Percentiles rank a stretch among this genome's conserved stretches.
These are phyloP conservation scores for Gyrodactylus bullatarudis DNA, from an alignment of 1,140 invertebrate species.

Conservation along the genomic window DNA sequence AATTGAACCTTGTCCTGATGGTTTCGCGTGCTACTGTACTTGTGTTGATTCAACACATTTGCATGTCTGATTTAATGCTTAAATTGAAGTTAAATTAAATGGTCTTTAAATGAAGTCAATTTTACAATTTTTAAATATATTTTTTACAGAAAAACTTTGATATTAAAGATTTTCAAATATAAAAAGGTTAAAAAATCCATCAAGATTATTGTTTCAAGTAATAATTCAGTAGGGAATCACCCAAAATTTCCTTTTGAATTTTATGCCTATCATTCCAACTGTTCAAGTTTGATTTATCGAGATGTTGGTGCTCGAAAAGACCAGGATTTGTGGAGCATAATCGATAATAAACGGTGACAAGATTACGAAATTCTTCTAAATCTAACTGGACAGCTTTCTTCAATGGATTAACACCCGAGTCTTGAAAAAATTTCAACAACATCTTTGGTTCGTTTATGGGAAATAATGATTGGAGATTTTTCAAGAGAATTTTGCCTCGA, in stretches of 20 bases:
- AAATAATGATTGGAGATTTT: background rate
- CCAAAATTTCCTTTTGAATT: background rate
- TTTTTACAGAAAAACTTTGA: no score
- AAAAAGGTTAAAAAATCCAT: background rate
- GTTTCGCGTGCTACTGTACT: no score
- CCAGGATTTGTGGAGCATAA: background rate
- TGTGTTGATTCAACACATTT: no score
- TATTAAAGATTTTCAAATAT: background rate
- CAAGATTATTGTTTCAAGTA: background rate
- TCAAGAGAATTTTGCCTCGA: background rate
- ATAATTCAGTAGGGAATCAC: background rate
- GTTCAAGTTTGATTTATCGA: background rate
- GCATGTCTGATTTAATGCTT: no score
- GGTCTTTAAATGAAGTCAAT: no score
- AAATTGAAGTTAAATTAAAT: no score
- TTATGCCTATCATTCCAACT: background rate
- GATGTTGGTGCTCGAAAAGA: background rate
- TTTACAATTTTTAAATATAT: no score
- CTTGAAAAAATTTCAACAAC: background rate
- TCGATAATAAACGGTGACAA: background rate
- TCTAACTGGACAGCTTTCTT: background rate
- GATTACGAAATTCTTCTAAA: background rate
- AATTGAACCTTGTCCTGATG: no score
- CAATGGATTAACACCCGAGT: background rate
- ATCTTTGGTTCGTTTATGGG: background rate